Evolutionary conservation across 2,113 vertebrate species (phyloP), one percentile per base, ranked within the genome.

Genomic region (Nasalis larvatus): DNA sequence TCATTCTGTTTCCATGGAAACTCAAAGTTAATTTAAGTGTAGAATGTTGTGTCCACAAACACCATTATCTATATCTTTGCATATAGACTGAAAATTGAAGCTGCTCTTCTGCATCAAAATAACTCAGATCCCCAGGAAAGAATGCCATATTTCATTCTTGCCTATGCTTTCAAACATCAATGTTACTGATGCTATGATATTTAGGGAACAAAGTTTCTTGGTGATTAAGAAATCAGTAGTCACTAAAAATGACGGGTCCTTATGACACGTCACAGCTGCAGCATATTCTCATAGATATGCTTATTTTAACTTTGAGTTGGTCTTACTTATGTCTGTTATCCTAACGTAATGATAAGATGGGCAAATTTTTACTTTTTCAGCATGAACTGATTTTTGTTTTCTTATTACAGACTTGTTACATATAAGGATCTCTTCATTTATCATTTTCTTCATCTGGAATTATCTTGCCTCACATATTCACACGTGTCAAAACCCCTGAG

Each of bases 151-250:
- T 78, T 83, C 45, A 73, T 66, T 89, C 8, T 89, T 52, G 20
- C 10, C 18, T 12, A 77, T 40, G 8, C 17, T 71, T 96, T 74
- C 27, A 76, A 74, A 86, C 6, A 52, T 13, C 40, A 60, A 3
- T 7, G 9, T 68, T 92, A 80, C 47, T 73, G 21, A 71, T 68
- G 13, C 8, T 52, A 18, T 69, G n/a, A 76, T 18, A 85, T 93
- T 91, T 42, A 82, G 42, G 32, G 4, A 45, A 95, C 21, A 81
- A 63, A 49, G 3, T 82, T 63, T 49, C 25, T 77, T 12, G 56
- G 8, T 63, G 37, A 91, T 86, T 71, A 91, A 95, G 58, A 86
- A 89, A 49, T 90, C n/a, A 78, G 8, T 73, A 86, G 37, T 92
- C 37, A 83, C 52, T 83, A n/a, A 93, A 81, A 30, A 83, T 83